Conservation (phyloP, 1,140 invertebrate species). For the Aradophagus sp. region DNA sequence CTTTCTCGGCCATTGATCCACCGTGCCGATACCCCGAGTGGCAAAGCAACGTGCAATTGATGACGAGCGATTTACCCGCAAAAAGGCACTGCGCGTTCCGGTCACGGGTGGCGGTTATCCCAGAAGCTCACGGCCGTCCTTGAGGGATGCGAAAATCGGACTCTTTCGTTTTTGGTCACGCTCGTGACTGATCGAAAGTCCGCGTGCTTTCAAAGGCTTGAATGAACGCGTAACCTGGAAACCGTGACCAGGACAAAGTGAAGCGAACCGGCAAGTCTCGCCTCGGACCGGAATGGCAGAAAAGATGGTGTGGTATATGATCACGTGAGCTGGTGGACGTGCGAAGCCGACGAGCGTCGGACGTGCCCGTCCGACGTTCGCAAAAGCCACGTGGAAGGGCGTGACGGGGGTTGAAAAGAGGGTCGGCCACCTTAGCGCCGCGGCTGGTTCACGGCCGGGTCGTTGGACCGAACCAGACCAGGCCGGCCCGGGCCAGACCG, state of each 20-base stretch:
- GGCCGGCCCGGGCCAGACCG: conserved; percentile 33
- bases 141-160: conserved; percentile 35
- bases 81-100: conserved; percentile 16
- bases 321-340: conserved; percentile 56
- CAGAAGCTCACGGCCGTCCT: conserved; percentile 24
- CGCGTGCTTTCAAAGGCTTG: conserved; percentile 40
- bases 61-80: too few relatives aligned
- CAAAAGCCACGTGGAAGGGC: conserved; percentile 59
- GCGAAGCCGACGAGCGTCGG: conserved; percentile 48
- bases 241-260: conserved; percentile 59
- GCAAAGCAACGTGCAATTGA: too few relatives aligned
- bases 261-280: conserved; percentile 38
- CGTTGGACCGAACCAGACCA: conserved; percentile 57
- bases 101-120: conserved; percentile 16
- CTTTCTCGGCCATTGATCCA: too few relatives aligned
- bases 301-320: conserved; percentile 55
- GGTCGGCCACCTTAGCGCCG: conserved; percentile 50
- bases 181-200: conserved; percentile 48
- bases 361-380: conserved; percentile 59
- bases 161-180: conserved; percentile 47
- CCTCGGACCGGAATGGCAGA: conserved; percentile 48
- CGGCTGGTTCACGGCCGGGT: conserved; percentile 58
- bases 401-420: conserved; percentile 59
- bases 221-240: conserved; percentile 59
- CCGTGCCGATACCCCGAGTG: too few relatives aligned